phyloP scores from a whole-genome alignment of 2,888 invertebrate genomes.

The Tetanocera ferruginea region DNA sequence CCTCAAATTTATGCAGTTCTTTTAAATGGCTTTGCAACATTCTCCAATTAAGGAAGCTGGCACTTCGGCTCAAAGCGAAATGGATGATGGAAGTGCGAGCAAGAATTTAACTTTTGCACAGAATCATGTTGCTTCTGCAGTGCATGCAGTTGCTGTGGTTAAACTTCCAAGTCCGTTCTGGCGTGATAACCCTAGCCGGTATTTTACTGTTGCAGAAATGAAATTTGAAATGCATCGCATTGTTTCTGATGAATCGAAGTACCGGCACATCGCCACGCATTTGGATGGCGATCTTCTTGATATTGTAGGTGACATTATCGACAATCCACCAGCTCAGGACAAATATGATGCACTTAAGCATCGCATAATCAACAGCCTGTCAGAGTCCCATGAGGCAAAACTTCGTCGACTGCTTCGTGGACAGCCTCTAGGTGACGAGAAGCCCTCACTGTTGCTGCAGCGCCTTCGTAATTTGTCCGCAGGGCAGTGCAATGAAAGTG shows the following conservation, averaged over 20 bases:
- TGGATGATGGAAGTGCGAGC: too few relatives aligned
- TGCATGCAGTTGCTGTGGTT: neutral
- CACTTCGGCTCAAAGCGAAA: too few relatives aligned
- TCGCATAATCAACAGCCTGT: slow-evolving; percentile 24
- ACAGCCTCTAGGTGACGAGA: slow-evolving; percentile 31
- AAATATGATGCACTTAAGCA: slow-evolving; percentile 36
- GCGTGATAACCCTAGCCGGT: slow-evolving; percentile 6
- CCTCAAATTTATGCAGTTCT: neutral
- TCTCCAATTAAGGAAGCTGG: slow-evolving; percentile 3
- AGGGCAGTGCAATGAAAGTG: slow-evolving; percentile 27
- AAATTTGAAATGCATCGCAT: neutral
- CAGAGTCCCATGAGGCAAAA: slow-evolving; percentile 35
- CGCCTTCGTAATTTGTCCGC: slow-evolving; percentile 27
- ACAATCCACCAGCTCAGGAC: slow-evolving; percentile 17
- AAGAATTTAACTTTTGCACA: too few relatives aligned
- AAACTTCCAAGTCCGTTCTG: slow-evolving; percentile 26
- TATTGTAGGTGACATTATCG: slow-evolving; percentile 27
- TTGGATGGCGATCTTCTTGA: slow-evolving; percentile 18
- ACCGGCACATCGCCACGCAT: slow-evolving; percentile 5
- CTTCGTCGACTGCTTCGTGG: slow-evolving; percentile 32
- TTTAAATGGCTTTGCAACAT: neutral
- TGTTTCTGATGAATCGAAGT: slow-evolving; percentile 18
- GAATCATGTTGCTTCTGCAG: neutral
- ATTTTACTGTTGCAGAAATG: slow-evolving; percentile 24
- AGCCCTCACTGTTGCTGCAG: slow-evolving; percentile 36